These are phyloP conservation scores for Abramis brama DNA, from an alignment of 2,113 vertebrate genomes.

Conservation along the genomic window DNA sequence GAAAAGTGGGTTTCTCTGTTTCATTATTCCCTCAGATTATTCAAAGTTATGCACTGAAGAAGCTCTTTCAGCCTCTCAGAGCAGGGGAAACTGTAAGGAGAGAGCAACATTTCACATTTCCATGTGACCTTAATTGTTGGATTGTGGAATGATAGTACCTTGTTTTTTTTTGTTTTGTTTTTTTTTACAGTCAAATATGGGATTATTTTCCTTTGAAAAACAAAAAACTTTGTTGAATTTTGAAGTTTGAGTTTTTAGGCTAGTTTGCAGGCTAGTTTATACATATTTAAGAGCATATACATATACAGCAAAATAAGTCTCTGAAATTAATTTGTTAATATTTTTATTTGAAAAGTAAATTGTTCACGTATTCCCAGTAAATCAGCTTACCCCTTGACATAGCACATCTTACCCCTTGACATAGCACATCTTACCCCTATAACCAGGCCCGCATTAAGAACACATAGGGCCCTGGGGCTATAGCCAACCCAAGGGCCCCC, in stretches of 20 bases:
- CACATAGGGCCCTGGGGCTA: too few species aligned
- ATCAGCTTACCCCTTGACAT: too few species aligned
- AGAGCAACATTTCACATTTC: conserved; percentile 1
- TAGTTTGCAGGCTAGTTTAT: neutral
- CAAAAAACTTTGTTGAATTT: too few species aligned
- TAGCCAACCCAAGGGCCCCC: too few species aligned
- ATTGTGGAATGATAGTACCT: neutral
- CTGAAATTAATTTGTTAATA: neutral
- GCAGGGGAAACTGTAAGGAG: neutral
- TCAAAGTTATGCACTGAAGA: neutral
- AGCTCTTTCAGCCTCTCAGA: neutral
- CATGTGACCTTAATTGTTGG: neutral
- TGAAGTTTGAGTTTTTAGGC: neutral
- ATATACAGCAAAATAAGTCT: neutral
- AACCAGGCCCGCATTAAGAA: too few species aligned
- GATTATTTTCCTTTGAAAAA: neutral
- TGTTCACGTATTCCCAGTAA: too few species aligned
- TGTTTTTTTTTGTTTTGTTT: neutral
- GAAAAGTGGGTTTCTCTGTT: neutral
- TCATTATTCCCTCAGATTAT: neutral
- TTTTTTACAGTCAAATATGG: neutral
- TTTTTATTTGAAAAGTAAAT: too few species aligned
- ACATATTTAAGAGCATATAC: neutral
- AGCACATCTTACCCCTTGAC: too few species aligned
- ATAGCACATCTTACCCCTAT: too few species aligned